A percentile compares a stretch with the other conserved stretches of the same genome.
These are phyloP conservation scores for Drosophila cognata DNA, from an alignment of 2,888 invertebrate species.

Conservation along the genomic window DNA sequence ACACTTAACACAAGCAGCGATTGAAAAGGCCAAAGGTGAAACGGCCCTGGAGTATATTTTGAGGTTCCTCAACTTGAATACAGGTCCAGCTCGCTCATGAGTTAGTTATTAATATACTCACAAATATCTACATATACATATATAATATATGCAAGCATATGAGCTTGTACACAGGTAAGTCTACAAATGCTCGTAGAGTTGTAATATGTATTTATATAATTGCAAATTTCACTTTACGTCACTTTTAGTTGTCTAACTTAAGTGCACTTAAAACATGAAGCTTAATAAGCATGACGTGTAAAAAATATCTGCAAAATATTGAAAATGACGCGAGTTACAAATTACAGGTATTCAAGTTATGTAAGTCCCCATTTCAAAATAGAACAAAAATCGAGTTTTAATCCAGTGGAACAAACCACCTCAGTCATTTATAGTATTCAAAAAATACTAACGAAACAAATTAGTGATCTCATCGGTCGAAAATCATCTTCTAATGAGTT, in stretches of 20 bases:
- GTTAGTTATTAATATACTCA: neutral
- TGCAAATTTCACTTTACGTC: slow-evolving; percentile 65
- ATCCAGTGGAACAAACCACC: neutral
- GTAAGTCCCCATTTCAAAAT: slow-evolving; percentile 1
- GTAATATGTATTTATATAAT: slow-evolving; percentile 68
- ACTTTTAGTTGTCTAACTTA: slow-evolving; percentile 52
- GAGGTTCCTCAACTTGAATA: slow-evolving; percentile 11
- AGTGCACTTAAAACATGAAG: slow-evolving; percentile 66
- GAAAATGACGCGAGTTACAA: slow-evolving; percentile 14
- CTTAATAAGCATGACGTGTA: slow-evolving; percentile 66
- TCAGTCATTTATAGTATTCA: slow-evolving; percentile 5
- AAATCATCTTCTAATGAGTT: neutral
- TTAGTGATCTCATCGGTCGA: slow-evolving; percentile 29
- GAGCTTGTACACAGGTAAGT: neutral
- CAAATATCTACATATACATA: neutral
- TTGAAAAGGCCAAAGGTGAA: slow-evolving; percentile 27
- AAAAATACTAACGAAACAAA: slow-evolving; percentile 11
- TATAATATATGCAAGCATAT: neutral
- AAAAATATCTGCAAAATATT: slow-evolving; percentile 37
- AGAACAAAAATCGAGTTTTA: slow-evolving; percentile 10
- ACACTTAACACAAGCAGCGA: slow-evolving; percentile 40
- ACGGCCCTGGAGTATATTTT: slow-evolving; percentile 38
- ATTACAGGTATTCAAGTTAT: slow-evolving; percentile 7
- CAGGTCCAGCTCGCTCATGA: slow-evolving; percentile 5
- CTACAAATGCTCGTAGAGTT: slow-evolving; percentile 27